phyloP scores from a whole-genome alignment of 2,888 invertebrate genomes.

The Amphipyra berbera region DNA sequence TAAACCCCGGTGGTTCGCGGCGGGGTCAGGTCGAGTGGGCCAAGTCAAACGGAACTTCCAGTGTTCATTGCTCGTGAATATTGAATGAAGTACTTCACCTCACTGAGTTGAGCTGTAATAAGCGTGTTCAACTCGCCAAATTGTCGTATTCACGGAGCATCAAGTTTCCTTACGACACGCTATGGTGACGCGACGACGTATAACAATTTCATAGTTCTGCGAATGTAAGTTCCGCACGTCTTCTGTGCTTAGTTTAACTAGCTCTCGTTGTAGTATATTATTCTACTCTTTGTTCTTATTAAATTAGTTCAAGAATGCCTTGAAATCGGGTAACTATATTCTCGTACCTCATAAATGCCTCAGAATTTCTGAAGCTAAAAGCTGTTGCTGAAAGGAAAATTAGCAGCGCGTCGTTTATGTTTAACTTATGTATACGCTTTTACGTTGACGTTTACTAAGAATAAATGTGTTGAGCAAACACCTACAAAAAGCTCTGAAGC shows the following conservation, averaged over 20 bases:
- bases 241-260: conserved; percentile 12
- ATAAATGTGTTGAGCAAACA: conserved; percentile 17
- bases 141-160: conserved; percentile 70
- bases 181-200: conserved; percentile 3
- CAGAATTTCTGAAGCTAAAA: conserved; percentile 36
- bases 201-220: conserved; percentile 31
- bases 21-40: conserved; percentile 65
- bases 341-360: conserved; percentile 58
- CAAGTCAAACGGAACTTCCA: conserved; percentile 64
- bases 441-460: conserved; percentile 19
- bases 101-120: conserved; percentile 66
- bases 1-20: conserved; percentile 50
- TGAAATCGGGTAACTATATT: conserved; percentile 52
- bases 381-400: conserved; percentile 31
- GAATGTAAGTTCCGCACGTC: conserved; percentile 11
- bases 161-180: conserved; percentile 49
- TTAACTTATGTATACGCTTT: conserved; percentile 18
- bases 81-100: conserved; percentile 64
- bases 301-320: conserved; percentile 68
- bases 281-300: no score
- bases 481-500: conserved; percentile 26
- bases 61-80: conserved; percentile 73
- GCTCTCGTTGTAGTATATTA: no score
- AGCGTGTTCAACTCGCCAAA: conserved; percentile 69
- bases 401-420: conserved; percentile 6